Percentiles rank a stretch among this genome's conserved stretches.
Evolutionary conservation across 64 coral and sea anemone species (phyloP).

Genomic region (Astreopora myriophthalma): DNA sequence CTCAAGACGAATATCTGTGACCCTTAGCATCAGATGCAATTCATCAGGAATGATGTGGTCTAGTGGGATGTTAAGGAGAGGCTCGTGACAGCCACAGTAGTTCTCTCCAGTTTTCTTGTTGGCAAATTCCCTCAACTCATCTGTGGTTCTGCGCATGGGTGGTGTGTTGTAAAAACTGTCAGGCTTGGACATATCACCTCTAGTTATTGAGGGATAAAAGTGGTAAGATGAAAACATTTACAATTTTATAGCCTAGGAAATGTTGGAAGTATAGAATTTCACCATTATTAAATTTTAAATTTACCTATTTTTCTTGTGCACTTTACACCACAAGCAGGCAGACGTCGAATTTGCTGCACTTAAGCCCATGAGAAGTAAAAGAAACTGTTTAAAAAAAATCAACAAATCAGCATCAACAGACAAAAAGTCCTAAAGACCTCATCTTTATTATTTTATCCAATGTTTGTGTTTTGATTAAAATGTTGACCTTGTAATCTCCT

Average conservation of each 20-base stretch:
- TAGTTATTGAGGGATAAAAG: constrained; percentile 15
- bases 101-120: constrained; percentile 45
- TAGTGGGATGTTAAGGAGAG: constrained; percentile 38
- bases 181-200: constrained; percentile 73
- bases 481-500: constrained; percentile 58
- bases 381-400: constrained; percentile 46
- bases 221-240: not conserved
- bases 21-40: constrained; percentile 40
- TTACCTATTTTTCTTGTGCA: constrained; percentile 63
- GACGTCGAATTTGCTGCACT: constrained; percentile 61
- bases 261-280: too few relatives aligned
- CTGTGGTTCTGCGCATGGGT: not conserved
- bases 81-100: constrained; percentile 49
- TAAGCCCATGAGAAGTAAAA: constrained; percentile 53
- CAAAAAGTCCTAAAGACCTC: not conserved
- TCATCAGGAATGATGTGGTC: constrained; percentile 40
- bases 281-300: too few relatives aligned
- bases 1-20: not conserved
- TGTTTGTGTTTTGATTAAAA: not conserved
- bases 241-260: too few relatives aligned
- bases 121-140: constrained; percentile 53
- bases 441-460: not conserved
- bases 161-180: not conserved
- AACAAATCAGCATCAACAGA: not conserved
- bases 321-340: constrained; percentile 64